Conservation (phyloP, 1,140 invertebrate species). For the Eriocheir sinensis region DNA sequence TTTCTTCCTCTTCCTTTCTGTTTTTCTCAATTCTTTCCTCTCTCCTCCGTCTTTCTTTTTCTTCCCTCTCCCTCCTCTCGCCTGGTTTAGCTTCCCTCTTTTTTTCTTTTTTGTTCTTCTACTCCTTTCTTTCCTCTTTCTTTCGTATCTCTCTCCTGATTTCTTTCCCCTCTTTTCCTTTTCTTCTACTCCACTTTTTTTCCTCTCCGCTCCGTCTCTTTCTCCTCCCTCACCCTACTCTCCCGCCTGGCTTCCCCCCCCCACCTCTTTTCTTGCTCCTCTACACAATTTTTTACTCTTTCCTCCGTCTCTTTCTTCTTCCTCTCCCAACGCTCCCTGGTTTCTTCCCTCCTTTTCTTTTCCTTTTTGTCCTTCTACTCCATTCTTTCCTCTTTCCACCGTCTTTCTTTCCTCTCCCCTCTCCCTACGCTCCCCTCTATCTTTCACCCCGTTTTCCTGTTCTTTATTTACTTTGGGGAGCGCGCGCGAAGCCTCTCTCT, state of each 20-base stretch:
- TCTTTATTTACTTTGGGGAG: too few species aligned
- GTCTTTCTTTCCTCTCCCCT: neutral
- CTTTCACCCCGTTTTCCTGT: constrained; percentile 6
- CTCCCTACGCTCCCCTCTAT: constrained; percentile 30
- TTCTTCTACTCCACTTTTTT: neutral
- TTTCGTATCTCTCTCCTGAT: constrained; percentile 86
- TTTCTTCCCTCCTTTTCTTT: neutral
- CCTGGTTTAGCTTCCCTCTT: neutral
- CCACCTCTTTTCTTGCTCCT: too few species aligned
- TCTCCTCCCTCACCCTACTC: too few species aligned
- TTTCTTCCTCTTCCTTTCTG: too few species aligned
- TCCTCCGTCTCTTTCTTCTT: neutral
- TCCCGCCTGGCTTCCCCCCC: too few species aligned
- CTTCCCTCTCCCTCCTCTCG: too few species aligned
- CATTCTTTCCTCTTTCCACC: neutral
- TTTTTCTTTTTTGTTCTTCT: neutral
- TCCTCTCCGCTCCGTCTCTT: too few species aligned
- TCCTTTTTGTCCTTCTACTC: neutral
- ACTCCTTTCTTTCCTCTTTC: neutral
- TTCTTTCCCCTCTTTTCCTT: constrained; percentile 85
- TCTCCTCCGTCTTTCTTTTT: too few species aligned
- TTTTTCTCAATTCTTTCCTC: too few species aligned
- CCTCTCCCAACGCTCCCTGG: neutral
- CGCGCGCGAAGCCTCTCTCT: too few species aligned
- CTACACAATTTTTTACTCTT: too few species aligned